A percentile compares a stretch with the other conserved stretches of the same genome.
phyloP scores from a whole-genome alignment of 2,888 invertebrate species.

The Tetrapedia diversipes region DNA sequence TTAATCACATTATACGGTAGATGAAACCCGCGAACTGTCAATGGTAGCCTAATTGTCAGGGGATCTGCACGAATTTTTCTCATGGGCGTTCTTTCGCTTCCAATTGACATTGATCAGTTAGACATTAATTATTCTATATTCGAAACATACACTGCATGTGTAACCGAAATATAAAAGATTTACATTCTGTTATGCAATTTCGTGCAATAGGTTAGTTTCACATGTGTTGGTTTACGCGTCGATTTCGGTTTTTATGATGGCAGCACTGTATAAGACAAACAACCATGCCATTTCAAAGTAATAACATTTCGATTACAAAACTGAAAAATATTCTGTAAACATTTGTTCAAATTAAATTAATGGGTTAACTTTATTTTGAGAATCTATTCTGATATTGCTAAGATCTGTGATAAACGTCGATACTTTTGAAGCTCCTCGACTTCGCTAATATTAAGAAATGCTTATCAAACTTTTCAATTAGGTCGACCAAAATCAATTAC shows the following conservation, averaged over 20 bases:
- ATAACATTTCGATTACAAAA: not conserved
- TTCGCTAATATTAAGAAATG: conserved; percentile 9
- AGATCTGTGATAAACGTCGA: not conserved
- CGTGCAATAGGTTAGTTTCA: not conserved
- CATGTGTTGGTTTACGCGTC: not conserved
- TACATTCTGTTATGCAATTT: not conserved
- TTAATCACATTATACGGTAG: conserved; percentile 40
- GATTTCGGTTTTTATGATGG: not conserved
- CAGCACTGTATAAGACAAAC: not conserved
- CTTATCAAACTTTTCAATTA: conserved; percentile 9
- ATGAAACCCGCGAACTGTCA: conserved; percentile 30
- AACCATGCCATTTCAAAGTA: not conserved
- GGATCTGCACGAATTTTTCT: not conserved
- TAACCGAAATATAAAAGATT: too few species aligned
- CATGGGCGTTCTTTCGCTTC: not conserved
- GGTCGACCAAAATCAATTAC: conserved; percentile 26
- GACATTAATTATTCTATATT: too few species aligned
- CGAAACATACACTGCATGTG: too few species aligned
- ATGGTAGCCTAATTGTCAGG: not conserved
- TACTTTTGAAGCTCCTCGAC: not conserved
- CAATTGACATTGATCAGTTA: too few species aligned
- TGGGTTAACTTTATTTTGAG: not conserved
- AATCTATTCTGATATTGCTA: not conserved
- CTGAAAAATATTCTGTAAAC: not conserved
- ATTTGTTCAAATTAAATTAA: not conserved